Conservation (phyloP, 2,113 vertebrate genomes). For the Motacilla alba region DNA sequence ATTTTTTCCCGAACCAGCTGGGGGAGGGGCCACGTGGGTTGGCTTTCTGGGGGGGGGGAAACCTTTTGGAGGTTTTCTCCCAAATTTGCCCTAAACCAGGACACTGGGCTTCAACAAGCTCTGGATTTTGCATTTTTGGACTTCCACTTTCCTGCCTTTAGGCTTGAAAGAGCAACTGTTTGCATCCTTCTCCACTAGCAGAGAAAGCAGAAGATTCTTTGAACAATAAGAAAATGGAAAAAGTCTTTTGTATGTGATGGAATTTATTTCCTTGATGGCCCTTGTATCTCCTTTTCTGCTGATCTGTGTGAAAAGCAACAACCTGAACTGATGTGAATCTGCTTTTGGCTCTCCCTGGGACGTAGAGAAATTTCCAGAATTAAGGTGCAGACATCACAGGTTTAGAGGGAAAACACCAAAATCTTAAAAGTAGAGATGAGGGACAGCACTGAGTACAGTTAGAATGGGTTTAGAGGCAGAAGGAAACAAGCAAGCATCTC, state of each 20-base stretch:
- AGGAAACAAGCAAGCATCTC: not conserved
- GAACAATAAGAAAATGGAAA: rapidly evolving
- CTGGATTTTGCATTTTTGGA: not conserved
- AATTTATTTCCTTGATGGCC: not conserved
- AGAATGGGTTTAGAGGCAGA: not conserved
- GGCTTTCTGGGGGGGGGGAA: too few species aligned
- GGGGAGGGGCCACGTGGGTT: too few species aligned
- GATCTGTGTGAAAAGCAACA: not conserved
- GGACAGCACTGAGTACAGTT: rapidly evolving
- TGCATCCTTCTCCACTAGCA: not conserved
- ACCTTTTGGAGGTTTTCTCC: too few species aligned
- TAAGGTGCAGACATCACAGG: not conserved
- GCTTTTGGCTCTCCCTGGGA: not conserved
- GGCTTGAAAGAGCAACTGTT: not conserved
- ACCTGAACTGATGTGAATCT: not conserved
- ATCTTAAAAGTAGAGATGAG: not conserved
- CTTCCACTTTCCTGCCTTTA: not conserved
- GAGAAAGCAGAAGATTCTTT: not conserved
- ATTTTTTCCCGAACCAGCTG: too few species aligned
- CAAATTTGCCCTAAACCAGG: too few species aligned
- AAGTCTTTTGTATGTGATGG: not conserved
- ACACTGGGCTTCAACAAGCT: not conserved
- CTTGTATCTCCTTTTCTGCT: not conserved
- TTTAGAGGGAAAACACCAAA: not conserved
- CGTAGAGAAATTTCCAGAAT: not conserved